Evolutionary conservation across 37 sponge, comb jelly and placozoan genomes (phyloP), one percentile per base, ranked within the genome.

Genomic region (Chondrilla cf. caribensis): DNA sequence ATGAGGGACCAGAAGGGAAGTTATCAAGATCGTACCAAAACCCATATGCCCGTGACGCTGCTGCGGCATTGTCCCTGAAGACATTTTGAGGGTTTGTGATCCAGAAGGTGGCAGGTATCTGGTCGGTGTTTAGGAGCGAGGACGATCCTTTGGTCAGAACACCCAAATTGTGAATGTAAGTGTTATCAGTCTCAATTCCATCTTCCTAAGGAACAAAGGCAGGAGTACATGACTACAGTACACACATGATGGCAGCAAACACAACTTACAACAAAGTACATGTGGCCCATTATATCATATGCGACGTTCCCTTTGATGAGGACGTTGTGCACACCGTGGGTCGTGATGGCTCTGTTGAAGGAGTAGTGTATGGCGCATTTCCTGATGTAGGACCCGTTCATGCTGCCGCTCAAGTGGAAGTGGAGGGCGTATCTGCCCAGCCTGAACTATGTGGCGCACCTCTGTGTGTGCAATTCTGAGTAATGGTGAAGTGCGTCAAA

Each of bases 371-470:
- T 95, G 66, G 90, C 65, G 60, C 96, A 95, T 78, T 90, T 39
- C 25, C 85, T 60, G 18, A 95, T 71, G 42, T 92, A 95, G 4
- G 93, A 92, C 14, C 88, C 90, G 33, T 79, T 92, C 96, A 95
- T 87, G n/a, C 42, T 58, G 0, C 80, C 96, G 76, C 86, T 92
- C 85, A 95, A 84, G 51, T 95, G 96, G 58, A 95, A 95, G 79
- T 95, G 96, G 28, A 95, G 83, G 32, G 96, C 84, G 40, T 95
- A 95, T 0, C 96, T 87, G n/a, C 96, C 96, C 26, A 95, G 92
- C 38, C 96, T 84, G 80, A 95, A 95, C 96, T 33, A 67, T 76
- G 62, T 81, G 67, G 0, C 93, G 85, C 2, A 92, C 79, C 47
- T 95, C 96, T 1, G 89, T 81, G 58, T 92, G 87, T 21, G 87